phyloP scores from a whole-genome alignment of 92 coral and sea anemone genomes.

The Zoanthus gigantus region DNA sequence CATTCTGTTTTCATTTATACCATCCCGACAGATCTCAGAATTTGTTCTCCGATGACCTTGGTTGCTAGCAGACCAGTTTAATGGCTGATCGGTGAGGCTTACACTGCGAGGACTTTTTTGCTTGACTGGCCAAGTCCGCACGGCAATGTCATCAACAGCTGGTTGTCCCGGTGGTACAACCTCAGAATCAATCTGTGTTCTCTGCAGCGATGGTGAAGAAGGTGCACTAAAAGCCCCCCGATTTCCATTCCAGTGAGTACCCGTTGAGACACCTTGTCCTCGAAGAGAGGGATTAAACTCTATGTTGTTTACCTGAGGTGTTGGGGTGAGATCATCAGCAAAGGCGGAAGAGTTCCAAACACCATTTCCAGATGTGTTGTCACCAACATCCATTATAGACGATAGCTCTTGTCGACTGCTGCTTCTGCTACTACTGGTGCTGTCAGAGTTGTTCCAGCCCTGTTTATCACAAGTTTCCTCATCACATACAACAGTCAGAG shows the following conservation, averaged over 20 bases:
- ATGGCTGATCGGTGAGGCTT: conserved; percentile 82
- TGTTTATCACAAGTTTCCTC: conserved; percentile 85
- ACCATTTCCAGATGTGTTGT: conserved; percentile 53
- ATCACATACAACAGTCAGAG: conserved; percentile 86
- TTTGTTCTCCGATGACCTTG: conserved; percentile 80
- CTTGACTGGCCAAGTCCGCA: conserved; percentile 88
- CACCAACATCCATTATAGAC: conserved; percentile 92
- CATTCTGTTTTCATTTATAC: conserved; percentile 62
- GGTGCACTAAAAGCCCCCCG: conserved; percentile 99
- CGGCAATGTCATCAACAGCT: conserved; percentile 92
- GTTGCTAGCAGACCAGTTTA: conserved; percentile 74
- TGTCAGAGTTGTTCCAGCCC: conserved; percentile 98
- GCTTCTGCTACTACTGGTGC: conserved; percentile 97
- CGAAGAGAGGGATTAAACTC: conserved; percentile 80
- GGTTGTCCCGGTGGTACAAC: conserved; percentile 81
- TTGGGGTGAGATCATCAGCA: conserved; percentile 87
- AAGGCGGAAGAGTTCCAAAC: conserved; percentile 86
- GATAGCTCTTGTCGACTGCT: conserved; percentile 97
- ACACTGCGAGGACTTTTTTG: conserved; percentile 89
- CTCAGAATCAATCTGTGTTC: conserved; percentile 86
- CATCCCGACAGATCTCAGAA: conserved; percentile 73
- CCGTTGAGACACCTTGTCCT: conserved; percentile 67
- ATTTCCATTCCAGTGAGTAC: conserved; percentile 83
- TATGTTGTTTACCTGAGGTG: conserved; percentile 73
- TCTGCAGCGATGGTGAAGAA: conserved; percentile 95